These are phyloP conservation scores for Drosophila prolongata DNA, from an alignment of 2,888 invertebrate genomes.

Conservation along the genomic window DNA sequence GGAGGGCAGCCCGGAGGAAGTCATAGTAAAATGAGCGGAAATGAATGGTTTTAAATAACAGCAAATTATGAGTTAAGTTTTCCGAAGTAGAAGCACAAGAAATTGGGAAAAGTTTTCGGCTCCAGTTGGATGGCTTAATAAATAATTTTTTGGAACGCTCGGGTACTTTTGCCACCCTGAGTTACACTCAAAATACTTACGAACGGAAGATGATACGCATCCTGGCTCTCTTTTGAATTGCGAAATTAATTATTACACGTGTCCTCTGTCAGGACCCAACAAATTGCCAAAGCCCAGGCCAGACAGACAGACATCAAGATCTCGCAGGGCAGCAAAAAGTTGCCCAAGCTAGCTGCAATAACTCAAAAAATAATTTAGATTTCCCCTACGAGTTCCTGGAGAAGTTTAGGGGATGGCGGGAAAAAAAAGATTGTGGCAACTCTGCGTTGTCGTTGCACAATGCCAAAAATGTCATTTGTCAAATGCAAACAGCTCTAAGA, in stretches of 20 bases:
- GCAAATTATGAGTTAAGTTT: conserved; percentile 79
- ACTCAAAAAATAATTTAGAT: conserved; percentile 79
- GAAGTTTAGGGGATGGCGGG: conserved; percentile 26
- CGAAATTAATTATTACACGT: conserved; percentile 71
- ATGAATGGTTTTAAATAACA: conserved; percentile 81
- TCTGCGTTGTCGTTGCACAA: conserved; percentile 69
- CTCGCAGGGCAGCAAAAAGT: conserved; percentile 44
- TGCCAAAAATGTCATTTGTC: conserved; percentile 80
- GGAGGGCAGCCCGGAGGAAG: conserved; percentile 30
- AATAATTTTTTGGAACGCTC: conserved; percentile 71
- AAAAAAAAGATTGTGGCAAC: conserved; percentile 42
- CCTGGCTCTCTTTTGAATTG: neutral
- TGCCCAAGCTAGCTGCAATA: conserved; percentile 65
- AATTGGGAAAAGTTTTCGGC: conserved; percentile 66
- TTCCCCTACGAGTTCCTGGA: conserved; percentile 47
- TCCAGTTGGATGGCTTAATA: conserved; percentile 70
- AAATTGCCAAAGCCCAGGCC: conserved; percentile 60
- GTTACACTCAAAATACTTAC: conserved; percentile 22
- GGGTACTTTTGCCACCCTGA: conserved; percentile 33
- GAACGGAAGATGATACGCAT: conserved; percentile 2
- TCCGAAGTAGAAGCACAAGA: conserved; percentile 41
- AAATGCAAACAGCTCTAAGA: conserved; percentile 79
- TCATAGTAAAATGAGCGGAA: conserved; percentile 79
- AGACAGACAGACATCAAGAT: conserved; percentile 45
- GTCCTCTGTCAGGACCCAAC: conserved; percentile 67